Evolutionary conservation across 2,797 vertebrate genomes (phyloP), one percentile per base, ranked within the genome.

Genomic region (Allenopithecus nigroviridis): DNA sequence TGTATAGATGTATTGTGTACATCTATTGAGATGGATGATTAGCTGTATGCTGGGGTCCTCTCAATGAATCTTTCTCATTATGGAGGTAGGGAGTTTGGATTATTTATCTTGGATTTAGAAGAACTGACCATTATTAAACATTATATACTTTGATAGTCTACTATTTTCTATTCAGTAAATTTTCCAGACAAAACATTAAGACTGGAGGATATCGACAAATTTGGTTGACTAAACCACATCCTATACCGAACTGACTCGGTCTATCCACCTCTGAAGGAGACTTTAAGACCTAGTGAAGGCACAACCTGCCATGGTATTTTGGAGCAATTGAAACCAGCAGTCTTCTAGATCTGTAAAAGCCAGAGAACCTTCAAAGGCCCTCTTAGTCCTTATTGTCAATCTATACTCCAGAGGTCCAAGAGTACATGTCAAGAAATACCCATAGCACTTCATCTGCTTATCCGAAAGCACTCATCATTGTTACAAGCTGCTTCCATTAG

Each of bases 281-380:
- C 96, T 94, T 61, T 95, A 93, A 98, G 96, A 97, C 91, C 74
- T 46, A 92, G 95, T 84, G 96, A 98, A 97, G 93, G 95, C 95
- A 81, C 43, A 43, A 16, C 5, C 12, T 50, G 5, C n/a, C 41
- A 3, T 50, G 36, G 33, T 79, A 50, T 81, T 98, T 98, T 92
- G 94, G 96, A 97, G 84, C 39, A 93, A 94, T 87, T 98, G 94
- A 96, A 97, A 93, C 84, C 88, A 96, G 88, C 89, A 95, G 91
- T 97, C 92, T 91, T 74, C 97, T 92, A 78, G 72, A 97, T 89
- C 79, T 84, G 5, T 79, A 84, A 97, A 96, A 97, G 88, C 93
- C 86, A 86, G 97, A 96, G 84, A 91, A 83, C 48, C 4, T 36
- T 93, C 39, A 39, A 8, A 83, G 41, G 7, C 36, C 36, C 9